phyloP scores from a whole-genome alignment of 2,888 invertebrate species.

The Sinhomidia bicolor region DNA sequence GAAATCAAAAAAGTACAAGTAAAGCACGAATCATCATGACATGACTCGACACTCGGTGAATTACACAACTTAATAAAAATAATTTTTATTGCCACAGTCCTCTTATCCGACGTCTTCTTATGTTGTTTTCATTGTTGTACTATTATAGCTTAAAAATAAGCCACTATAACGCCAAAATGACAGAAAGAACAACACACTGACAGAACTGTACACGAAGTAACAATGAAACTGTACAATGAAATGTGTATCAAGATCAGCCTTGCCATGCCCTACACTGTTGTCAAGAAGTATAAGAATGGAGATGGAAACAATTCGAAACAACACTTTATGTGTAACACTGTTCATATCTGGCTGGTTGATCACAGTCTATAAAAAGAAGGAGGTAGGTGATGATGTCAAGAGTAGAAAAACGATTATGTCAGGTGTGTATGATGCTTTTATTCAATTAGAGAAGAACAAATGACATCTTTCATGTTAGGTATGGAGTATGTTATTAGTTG shows the following conservation, averaged over 20 bases:
- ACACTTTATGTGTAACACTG: not conserved
- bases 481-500: not conserved
- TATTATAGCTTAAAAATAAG: not conserved
- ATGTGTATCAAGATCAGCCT: constrained; percentile 50
- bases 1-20: constrained; percentile 61
- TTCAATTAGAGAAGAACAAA: constrained; percentile 59
- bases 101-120: constrained; percentile 24
- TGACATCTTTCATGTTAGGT: constrained; percentile 23
- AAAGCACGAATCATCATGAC: constrained; percentile 61
- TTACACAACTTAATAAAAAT: constrained; percentile 42
- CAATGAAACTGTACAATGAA: constrained; percentile 39
- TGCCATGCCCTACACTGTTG: constrained; percentile 49
- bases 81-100: constrained; percentile 17
- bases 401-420: constrained; percentile 44
- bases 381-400: constrained; percentile 32
- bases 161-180: constrained; percentile 16
- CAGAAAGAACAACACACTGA: constrained; percentile 7
- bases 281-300: constrained; percentile 14
- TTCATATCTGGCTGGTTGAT: not conserved
- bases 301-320: not conserved
- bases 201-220: constrained; percentile 3
- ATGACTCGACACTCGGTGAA: constrained; percentile 59
- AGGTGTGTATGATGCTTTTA: constrained; percentile 55
- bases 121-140: constrained; percentile 40
- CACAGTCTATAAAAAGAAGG: not conserved